These are phyloP conservation scores for Entomobrya multifasciata DNA, from an alignment of 2,888 invertebrate genomes.

Conservation along the genomic window DNA sequence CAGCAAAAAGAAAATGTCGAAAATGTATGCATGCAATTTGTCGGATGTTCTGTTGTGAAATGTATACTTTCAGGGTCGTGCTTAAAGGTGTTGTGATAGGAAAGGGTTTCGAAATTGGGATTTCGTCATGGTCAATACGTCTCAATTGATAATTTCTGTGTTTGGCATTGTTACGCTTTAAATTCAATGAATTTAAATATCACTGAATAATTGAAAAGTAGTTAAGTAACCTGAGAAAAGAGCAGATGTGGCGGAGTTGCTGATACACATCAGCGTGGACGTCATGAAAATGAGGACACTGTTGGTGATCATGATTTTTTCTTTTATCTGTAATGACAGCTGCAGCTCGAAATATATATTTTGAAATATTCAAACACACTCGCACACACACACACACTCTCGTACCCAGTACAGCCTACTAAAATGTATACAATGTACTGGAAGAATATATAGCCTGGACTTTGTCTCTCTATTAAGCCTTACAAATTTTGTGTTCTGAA, in stretches of 20 bases:
- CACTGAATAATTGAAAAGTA: too few relatives aligned
- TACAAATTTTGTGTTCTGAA: conserved; percentile 23
- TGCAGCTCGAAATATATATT: conserved; percentile 56
- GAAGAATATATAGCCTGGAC: conserved; percentile 51
- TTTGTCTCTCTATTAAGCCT: conserved; percentile 17
- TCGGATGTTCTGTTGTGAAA: too few relatives aligned
- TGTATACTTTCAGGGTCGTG: too few relatives aligned
- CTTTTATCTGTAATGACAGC: conserved; percentile 54
- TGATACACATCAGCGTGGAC: conserved; percentile 75
- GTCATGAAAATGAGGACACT: conserved; percentile 76
- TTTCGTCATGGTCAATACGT: too few relatives aligned
- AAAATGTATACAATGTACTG: conserved; percentile 28
- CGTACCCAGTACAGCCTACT: not conserved
- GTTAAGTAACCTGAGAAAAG: conserved; percentile 71
- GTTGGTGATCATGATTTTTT: conserved; percentile 74
- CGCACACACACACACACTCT: conserved; percentile 26
- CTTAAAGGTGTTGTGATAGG: too few relatives aligned
- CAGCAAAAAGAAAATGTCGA: not conserved
- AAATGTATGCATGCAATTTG: not conserved
- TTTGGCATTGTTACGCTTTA: not conserved
- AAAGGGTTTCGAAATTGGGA: too few relatives aligned
- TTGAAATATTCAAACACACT: not conserved
- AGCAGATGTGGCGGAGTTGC: conserved; percentile 73
- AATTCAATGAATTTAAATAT: conserved; percentile 7
- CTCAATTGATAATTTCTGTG: not conserved